Evolutionary conservation across 2,113 vertebrate genomes (phyloP), one percentile per base, ranked within the genome.

Genomic region (Oryzias woworae): DNA sequence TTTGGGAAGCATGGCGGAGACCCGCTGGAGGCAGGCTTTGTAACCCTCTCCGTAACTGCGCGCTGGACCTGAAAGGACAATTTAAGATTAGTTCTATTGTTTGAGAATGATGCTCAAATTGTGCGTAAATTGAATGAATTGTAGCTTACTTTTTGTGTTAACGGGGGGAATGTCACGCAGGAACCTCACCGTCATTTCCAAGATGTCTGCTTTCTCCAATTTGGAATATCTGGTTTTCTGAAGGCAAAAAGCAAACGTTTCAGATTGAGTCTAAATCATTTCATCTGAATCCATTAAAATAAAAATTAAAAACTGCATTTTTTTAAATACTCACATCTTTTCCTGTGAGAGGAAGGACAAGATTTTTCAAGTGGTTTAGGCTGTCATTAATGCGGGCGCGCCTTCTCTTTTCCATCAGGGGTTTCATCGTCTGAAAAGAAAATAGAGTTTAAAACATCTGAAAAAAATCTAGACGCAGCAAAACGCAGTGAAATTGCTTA

Each of bases 111-210:
- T 6, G 20, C 20, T 20, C 20, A 20, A 20, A 20, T 20, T 20
- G 20, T 20, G 20, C 20, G 20, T 20, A 28, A 28, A 4, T 1
- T 28, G 26, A 6, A 5, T 28, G 5, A 23, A 43, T 1, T 0
- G 16, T 4, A 65, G 87, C 92, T 92, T 71, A 95, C 94, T 46
- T 81, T 91, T 88, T 12, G 70, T 71, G 7, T 77, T 73, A 0
- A 81, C 72, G 0, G 80, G 81, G 0, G 92, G 92, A 4, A 93
- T 81, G 53, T 94, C 93, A 67, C 85, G 84, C 16, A 97, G 94
- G 78, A 96, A 95, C 59, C 90, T 90, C 62, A 95, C 95, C 1
- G 95, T 95, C 94, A 96, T 96, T 71, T 97, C 95, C 61, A 96
- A 89, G 71, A 96, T 93, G 70, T 95, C 95, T 0, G 95, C 95